A percentile compares a stretch with the other conserved stretches of the same genome.
phyloP scores from a whole-genome alignment of 2,888 invertebrate genomes.

The Cylindroiulus punctatus region DNA sequence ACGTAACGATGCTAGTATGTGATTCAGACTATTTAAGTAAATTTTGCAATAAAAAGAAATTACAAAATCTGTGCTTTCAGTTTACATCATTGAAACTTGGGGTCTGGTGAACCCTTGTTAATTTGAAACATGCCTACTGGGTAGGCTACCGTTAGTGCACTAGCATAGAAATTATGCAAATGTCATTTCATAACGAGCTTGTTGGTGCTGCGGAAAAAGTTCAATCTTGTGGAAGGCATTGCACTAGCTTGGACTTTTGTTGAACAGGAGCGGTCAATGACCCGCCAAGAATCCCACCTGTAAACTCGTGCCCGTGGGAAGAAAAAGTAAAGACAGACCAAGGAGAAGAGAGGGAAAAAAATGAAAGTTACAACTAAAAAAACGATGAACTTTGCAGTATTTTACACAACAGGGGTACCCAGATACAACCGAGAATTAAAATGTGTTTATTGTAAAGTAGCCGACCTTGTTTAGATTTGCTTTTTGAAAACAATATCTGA shows the following conservation, averaged over 20 bases:
- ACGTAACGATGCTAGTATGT: too few relatives aligned
- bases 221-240: slow-evolving; percentile 13
- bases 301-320: slow-evolving; percentile 39
- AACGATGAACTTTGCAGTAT: neutral
- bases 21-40: too few relatives aligned
- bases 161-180: slow-evolving; percentile 28
- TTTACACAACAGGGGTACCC: slow-evolving; percentile 25
- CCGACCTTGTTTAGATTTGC: neutral
- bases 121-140: neutral
- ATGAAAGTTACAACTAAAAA: neutral
- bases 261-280: slow-evolving; percentile 32
- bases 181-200: slow-evolving; percentile 13
- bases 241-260: slow-evolving; percentile 47
- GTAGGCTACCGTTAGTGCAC: neutral
- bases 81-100: too few relatives aligned
- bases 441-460: slow-evolving; percentile 3
- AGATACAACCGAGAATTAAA: neutral
- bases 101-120: neutral
- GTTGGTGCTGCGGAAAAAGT: neutral
- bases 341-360: slow-evolving; percentile 7
- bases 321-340: slow-evolving; percentile 37
- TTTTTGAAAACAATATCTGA: neutral
- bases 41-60: too few relatives aligned
- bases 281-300: slow-evolving; percentile 31
- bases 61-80: too few relatives aligned